phyloP scores from a whole-genome alignment of 2,888 invertebrate genomes.

The Eupithecia inturbata region DNA sequence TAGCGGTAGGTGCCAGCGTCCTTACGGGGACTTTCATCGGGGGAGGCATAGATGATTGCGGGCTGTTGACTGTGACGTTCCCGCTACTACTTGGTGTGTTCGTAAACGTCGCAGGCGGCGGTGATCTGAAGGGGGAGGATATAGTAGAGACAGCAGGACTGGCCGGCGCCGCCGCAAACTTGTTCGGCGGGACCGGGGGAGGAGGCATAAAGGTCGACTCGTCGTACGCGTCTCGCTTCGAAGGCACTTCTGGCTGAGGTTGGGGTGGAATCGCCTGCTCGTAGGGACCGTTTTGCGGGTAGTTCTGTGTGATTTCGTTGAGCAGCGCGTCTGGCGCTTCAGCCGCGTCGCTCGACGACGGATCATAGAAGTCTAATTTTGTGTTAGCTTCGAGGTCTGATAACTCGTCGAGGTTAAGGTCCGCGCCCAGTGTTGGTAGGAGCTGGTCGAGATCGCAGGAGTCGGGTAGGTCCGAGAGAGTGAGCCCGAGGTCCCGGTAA shows the following conservation, averaged over 20 bases:
- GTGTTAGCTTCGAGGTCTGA: constrained; percentile 70
- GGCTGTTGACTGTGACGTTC: constrained; percentile 13
- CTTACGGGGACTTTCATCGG: constrained; percentile 68
- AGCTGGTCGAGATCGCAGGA: constrained; percentile 86
- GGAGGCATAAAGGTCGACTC: constrained; percentile 71
- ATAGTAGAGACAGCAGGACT: constrained; percentile 35
- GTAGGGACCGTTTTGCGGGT: constrained; percentile 58
- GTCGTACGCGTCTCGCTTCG: constrained; percentile 50
- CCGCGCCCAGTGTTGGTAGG: constrained; percentile 85
- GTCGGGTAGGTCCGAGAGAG: constrained; percentile 76
- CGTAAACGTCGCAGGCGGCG: constrained; percentile 30
- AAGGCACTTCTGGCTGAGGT: constrained; percentile 44
- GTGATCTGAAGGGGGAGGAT: constrained; percentile 43
- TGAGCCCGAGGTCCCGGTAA: constrained; percentile 73
- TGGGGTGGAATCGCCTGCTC: constrained; percentile 46
- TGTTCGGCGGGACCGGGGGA: constrained; percentile 65
- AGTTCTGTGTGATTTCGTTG: constrained; percentile 47
- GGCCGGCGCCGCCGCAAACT: constrained; percentile 46
- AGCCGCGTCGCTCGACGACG: constrained; percentile 55
- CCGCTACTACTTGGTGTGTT: constrained; percentile 17
- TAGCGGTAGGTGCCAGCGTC: constrained; percentile 67
- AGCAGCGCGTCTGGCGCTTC: constrained; percentile 61
- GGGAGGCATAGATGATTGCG: constrained; percentile 65
- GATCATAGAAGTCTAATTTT: constrained; percentile 73
- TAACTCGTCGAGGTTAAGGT: constrained; percentile 83